Conservation (phyloP, 30 jellyfish, hydroid and myxozoan species). For the Aurelia sp. region DNA sequence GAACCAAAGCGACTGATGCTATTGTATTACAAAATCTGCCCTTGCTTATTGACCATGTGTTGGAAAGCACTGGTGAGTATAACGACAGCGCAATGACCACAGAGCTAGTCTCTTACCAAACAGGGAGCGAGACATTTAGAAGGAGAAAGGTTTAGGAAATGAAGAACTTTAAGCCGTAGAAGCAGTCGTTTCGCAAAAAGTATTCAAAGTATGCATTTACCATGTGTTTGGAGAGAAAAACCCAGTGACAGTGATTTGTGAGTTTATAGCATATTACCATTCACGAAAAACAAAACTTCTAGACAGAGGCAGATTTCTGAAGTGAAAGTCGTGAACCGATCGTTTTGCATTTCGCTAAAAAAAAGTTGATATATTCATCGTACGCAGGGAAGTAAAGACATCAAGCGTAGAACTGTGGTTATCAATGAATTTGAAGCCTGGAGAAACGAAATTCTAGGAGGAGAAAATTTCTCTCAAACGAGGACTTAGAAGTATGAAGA, state of each 20-base stretch:
- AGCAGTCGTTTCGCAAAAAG: constrained; percentile 41
- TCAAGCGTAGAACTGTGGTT: constrained; percentile 29
- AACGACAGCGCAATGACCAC: background rate
- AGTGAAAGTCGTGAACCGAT: background rate
- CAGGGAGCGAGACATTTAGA: background rate
- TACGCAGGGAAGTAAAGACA: constrained; percentile 29
- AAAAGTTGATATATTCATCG: constrained; percentile 54
- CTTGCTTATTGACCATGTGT: constrained; percentile 34
- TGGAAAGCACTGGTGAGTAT: constrained; percentile 18
- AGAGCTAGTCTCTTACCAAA: background rate
- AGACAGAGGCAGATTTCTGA: background rate
- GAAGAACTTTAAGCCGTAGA: background rate
- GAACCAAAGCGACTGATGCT: no score
- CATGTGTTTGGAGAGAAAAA: constrained; percentile 34
- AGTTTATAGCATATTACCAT: background rate
- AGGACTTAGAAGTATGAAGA: background rate
- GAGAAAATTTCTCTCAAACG: background rate
- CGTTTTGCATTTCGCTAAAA: constrained; percentile 18
- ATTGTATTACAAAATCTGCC: no score
- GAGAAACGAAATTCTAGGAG: background rate
- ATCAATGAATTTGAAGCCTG: constrained; percentile 21
- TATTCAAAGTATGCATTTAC: constrained; percentile 46
- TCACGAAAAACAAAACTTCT: background rate
- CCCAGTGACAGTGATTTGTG: constrained; percentile 22
- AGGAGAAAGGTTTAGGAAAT: background rate